These are phyloP conservation scores for Ciona savignyi DNA, from an alignment of 23 tunicate species.

Conservation along the genomic window DNA sequence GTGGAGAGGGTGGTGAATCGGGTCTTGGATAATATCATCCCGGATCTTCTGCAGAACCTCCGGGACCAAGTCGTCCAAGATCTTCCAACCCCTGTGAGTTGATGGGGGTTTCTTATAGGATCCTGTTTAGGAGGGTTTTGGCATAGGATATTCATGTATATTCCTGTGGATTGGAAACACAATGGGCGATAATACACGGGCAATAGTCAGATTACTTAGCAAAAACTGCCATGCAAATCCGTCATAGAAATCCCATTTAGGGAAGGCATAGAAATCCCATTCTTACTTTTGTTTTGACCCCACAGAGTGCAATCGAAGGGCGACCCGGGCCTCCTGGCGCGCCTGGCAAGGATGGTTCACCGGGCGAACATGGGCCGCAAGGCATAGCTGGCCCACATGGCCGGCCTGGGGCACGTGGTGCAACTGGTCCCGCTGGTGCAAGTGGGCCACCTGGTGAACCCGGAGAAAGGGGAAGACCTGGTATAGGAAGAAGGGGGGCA, in stretches of 20 bases:
- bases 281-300: too few relatives aligned
- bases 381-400: slow-evolving; percentile 78
- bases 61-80: slow-evolving; percentile 9
- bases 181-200: too few relatives aligned
- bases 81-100: slow-evolving; percentile 37
- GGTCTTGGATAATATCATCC: slow-evolving; percentile 36
- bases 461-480: slow-evolving; percentile 49
- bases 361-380: slow-evolving; percentile 48
- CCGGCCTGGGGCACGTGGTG: slow-evolving; percentile 49
- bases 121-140: too few relatives aligned
- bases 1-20: slow-evolving; percentile 28
- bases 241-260: too few relatives aligned
- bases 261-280: too few relatives aligned
- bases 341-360: slow-evolving; percentile 9
- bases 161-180: too few relatives aligned
- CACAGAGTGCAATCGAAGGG: slow-evolving; percentile 4
- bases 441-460: slow-evolving; percentile 60
- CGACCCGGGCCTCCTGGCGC: slow-evolving; percentile 16
- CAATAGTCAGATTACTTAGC: too few relatives aligned
- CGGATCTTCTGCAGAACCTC: slow-evolving; percentile 38
- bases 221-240: too few relatives aligned
- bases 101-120: too few relatives aligned
- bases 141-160: too few relatives aligned
- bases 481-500: slow-evolving; percentile 42
- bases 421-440: slow-evolving; percentile 72